Conservation (phyloP, 1,140 invertebrate genomes). For the Listronotus oregonensis region DNA sequence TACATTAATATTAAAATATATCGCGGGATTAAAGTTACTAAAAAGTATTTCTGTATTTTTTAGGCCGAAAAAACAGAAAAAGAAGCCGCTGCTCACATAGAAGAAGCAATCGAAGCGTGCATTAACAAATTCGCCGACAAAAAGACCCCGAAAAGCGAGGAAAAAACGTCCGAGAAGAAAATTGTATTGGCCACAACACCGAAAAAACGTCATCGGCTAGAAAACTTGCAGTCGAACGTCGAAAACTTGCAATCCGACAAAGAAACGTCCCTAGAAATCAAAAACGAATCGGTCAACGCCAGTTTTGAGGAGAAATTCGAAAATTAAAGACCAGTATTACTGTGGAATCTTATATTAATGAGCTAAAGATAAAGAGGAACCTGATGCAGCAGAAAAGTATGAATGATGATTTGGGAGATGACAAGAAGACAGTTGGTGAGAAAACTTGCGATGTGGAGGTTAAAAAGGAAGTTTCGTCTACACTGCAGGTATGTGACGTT, state of each 20-base stretch:
- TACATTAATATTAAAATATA: too few species aligned
- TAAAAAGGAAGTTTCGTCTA: constrained; percentile 12
- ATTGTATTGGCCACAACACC: constrained; percentile 58
- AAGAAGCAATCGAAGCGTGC: constrained; percentile 66
- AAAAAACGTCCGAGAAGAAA: constrained; percentile 40
- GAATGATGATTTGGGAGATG: constrained; percentile 27
- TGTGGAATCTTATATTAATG: constrained; percentile 48
- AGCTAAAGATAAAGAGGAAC: constrained; percentile 51
- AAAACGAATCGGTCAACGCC: constrained; percentile 20
- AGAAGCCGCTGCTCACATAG: constrained; percentile 55
- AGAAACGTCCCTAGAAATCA: constrained; percentile 11
- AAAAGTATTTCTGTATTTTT: not conserved
- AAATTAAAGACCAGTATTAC: constrained; percentile 43
- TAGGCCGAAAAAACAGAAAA: constrained; percentile 26
- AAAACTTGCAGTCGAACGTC: constrained; percentile 48
- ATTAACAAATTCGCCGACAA: constrained; percentile 57
- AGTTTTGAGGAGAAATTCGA: constrained; percentile 38
- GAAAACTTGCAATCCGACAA: constrained; percentile 3
- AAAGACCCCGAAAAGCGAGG: constrained; percentile 30
- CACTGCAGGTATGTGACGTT: constrained; percentile 5
- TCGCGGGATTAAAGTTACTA: too few species aligned
- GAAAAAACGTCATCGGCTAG: constrained; percentile 65
- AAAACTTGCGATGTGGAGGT: constrained; percentile 9
- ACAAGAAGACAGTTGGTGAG: constrained; percentile 21
- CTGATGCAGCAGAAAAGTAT: constrained; percentile 17